Conservation (phyloP, 2,888 invertebrate genomes). For the Pyrrhosoma nymphula region DNA sequence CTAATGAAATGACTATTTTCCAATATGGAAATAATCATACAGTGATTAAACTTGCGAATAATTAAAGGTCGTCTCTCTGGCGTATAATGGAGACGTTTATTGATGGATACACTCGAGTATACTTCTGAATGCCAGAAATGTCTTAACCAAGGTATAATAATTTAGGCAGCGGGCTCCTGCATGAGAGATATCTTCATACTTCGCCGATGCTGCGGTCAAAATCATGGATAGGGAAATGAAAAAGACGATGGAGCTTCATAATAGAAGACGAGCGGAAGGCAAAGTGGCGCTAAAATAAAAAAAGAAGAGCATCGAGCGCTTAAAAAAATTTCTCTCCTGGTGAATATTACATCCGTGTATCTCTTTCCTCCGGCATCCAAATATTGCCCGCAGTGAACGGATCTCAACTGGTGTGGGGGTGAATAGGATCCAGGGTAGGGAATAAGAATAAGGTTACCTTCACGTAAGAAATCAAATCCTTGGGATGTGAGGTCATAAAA, state of each 20-base stretch:
- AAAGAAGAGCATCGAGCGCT: background rate
- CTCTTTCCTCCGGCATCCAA: background rate
- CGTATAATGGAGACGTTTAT: no score
- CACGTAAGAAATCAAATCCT: constrained; percentile 28
- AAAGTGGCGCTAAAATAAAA: background rate
- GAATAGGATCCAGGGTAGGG: background rate
- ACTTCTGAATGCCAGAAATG: no score
- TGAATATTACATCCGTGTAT: background rate
- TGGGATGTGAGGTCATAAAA: constrained; percentile 22
- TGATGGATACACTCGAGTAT: no score
- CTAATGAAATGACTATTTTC: no score
- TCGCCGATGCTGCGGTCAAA: no score
- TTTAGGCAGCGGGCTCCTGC: no score
- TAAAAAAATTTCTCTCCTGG: background rate
- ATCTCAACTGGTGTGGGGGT: no score
- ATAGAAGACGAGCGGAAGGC: background rate
- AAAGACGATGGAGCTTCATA: background rate
- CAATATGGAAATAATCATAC: no score
- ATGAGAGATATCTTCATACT: no score
- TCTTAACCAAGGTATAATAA: no score
- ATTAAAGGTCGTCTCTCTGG: no score
- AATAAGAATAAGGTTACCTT: background rate
- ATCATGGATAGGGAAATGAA: background rate
- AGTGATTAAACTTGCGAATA: no score
- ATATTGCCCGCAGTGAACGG: background rate